Percentiles rank a stretch among this genome's conserved stretches.
Conservation (phyloP, 1,140 invertebrate genomes). For the Achatina immaculata region DNA sequence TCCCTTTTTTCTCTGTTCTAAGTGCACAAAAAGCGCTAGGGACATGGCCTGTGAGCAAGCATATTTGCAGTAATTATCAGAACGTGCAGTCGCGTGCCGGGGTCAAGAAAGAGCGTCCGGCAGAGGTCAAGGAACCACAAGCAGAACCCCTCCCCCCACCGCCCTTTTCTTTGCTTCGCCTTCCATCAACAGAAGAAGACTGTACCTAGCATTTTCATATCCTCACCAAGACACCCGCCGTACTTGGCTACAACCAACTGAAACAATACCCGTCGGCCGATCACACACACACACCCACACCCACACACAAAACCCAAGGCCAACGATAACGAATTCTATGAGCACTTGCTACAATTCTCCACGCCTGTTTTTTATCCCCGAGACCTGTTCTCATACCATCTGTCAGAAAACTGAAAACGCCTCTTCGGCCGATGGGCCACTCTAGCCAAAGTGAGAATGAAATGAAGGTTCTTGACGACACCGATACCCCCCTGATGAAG, state of each 20-base stretch:
- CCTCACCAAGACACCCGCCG: not conserved
- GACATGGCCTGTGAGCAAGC: conserved; percentile 16
- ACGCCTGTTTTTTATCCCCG: not conserved
- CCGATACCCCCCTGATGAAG: conserved; percentile 9
- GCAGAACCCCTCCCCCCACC: not conserved
- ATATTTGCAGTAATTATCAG: conserved; percentile 33
- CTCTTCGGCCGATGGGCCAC: not conserved
- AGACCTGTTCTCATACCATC: conserved; percentile 11
- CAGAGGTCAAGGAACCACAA: conserved; percentile 17
- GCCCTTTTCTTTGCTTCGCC: not conserved
- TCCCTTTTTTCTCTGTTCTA: too few species aligned
- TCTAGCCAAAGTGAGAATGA: not conserved
- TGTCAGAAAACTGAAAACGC: conserved; percentile 13
- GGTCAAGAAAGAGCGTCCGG: conserved; percentile 19
- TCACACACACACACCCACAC: not conserved
- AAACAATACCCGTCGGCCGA: conserved; percentile 8
- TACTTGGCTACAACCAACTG: not conserved
- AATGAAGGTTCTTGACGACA: conserved; percentile 16
- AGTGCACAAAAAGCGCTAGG: too few species aligned
- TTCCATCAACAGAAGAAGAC: conserved; percentile 13
- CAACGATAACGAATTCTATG: not conserved
- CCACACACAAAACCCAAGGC: not conserved
- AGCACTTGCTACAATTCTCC: not conserved
- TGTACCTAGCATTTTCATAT: conserved; percentile 17
- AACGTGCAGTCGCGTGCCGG: conserved; percentile 29